phyloP scores from a whole-genome alignment of 2,113 vertebrate genomes.

The Notarius quadriscutis region DNA sequence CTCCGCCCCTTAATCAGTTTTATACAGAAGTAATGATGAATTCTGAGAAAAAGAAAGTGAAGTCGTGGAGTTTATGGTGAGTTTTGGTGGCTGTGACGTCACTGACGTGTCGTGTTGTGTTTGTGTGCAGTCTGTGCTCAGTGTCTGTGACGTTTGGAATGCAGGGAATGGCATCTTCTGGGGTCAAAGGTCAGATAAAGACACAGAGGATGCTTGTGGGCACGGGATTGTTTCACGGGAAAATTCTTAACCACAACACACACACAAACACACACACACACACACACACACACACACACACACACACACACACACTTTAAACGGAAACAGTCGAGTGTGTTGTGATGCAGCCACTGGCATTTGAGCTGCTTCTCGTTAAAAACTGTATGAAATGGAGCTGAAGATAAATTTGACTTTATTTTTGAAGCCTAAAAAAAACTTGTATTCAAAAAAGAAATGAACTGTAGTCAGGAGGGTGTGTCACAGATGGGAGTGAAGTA shows the following conservation, averaged over 20 bases:
- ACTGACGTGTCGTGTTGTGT: background rate
- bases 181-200: slow-evolving; percentile 29
- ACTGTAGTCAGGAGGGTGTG: background rate
- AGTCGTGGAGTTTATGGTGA: background rate
- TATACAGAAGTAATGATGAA: background rate
- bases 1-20: background rate
- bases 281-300: background rate
- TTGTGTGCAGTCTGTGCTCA: background rate
- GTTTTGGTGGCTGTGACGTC: background rate
- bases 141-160: slow-evolving; percentile 33
- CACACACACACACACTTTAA: background rate
- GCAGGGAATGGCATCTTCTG: background rate
- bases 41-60: background rate
- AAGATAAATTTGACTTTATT: background rate
- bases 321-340: background rate
- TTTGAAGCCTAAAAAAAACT: background rate
- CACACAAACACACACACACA: background rate
- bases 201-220: background rate
- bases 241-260: background rate
- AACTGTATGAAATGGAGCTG: background rate
- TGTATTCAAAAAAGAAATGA: background rate
- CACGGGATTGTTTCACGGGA: background rate
- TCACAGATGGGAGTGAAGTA: too few relatives aligned
- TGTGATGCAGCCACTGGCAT: background rate
- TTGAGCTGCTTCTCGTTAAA: background rate